Conservation (phyloP, 2,888 invertebrate species). For the Tanypteryx hageni region DNA sequence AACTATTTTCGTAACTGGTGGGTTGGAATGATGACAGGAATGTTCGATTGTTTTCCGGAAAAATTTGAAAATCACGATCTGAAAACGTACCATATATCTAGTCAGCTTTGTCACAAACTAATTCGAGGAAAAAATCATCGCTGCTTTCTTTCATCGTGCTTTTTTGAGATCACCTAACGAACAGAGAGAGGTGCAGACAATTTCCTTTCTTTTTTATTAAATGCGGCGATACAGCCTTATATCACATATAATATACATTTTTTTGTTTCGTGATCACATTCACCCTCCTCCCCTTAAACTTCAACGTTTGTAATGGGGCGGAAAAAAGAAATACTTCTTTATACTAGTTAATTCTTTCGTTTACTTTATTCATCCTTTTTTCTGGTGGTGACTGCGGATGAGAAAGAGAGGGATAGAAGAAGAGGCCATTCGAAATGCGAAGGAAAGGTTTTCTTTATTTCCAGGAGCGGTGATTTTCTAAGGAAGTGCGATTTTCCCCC, state of each 20-base stretch:
- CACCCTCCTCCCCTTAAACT: not conserved
- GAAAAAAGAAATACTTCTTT: not conserved
- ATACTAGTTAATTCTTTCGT: not conserved
- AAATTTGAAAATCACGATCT: not conserved
- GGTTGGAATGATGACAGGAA: slow-evolving; percentile 46
- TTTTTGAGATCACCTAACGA: slow-evolving; percentile 33
- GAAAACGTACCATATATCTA: not conserved
- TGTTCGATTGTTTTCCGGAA: not conserved
- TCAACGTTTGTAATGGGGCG: not conserved
- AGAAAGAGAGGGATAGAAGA: not conserved
- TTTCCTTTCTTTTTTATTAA: not conserved
- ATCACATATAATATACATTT: no score
- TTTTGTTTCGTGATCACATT: not conserved
- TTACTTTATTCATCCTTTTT: not conserved
- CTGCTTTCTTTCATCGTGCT: slow-evolving; percentile 20
- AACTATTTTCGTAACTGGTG: slow-evolving; percentile 45
- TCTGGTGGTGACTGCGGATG: not conserved
- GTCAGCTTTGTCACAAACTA: not conserved
- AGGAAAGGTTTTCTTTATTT: no score
- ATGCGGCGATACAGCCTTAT: not conserved
- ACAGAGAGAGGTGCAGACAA: not conserved
- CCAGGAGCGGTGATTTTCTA: not conserved
- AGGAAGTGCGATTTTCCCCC: not conserved
- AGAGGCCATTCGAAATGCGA: not conserved
- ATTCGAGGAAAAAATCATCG: not conserved